phyloP scores from a whole-genome alignment of 1,140 invertebrate species.

The Zaprionus capensis region DNA sequence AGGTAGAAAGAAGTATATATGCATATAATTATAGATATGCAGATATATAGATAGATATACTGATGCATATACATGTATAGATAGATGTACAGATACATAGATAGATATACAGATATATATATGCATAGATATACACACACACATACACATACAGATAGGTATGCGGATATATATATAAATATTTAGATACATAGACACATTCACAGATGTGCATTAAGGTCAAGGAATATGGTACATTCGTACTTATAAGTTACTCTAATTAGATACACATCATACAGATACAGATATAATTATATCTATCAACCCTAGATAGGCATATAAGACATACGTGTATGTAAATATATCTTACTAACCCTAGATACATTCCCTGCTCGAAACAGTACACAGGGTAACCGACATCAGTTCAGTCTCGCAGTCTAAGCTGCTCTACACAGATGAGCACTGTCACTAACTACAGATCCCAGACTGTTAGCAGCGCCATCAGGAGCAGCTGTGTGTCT shows the following conservation, averaged over 20 bases:
- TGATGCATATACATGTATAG: background rate
- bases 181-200: background rate
- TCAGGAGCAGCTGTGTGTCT: constrained; percentile 11
- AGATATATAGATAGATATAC: background rate
- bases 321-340: background rate
- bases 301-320: background rate
- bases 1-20: background rate
- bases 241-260: too few relatives aligned
- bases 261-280: background rate
- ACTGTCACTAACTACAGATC: constrained; percentile 13
- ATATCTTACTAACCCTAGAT: too few relatives aligned
- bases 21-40: background rate
- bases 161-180: background rate
- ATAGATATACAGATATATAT: background rate
- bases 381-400: constrained; percentile 8
- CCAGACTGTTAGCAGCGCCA: constrained; percentile 11
- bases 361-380: background rate
- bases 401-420: background rate
- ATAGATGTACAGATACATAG: background rate
- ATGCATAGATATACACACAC: too few relatives aligned
- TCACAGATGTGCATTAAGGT: background rate
- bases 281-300: background rate
- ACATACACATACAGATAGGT: background rate
- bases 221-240: too few relatives aligned
- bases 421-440: background rate